Base-by-base conservation (phyloP, 2,113 vertebrate species). In the Perca flavescens region DNA sequence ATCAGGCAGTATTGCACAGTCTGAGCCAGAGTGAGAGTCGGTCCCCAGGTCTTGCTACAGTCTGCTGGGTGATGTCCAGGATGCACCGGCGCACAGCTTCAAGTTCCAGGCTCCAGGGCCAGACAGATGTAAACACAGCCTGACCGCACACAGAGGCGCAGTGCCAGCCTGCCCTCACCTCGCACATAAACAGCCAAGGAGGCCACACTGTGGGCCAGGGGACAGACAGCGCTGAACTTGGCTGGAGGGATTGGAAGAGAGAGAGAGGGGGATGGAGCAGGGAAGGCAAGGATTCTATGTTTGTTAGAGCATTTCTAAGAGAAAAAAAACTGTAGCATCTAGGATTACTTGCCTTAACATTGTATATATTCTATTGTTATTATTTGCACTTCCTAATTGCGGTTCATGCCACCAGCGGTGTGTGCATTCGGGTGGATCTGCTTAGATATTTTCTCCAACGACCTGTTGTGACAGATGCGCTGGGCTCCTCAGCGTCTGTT, bases 71-170 rank as follows among this genome's bases (percentile, higher is more conserved):
- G 78, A 81, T 82, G 83, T 89, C 86, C 90, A 91, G 80, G 77
- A 79, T 90, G 85, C 82, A 84, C 74, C 74, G 31, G 74, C 77
- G 6, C 87, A 85, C 60, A 70, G 87, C 85, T 91, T 79, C 88
- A 78, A 82, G 90, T 88, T 90, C 88, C 86, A 75, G 84, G 22
- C 81, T 94, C 88, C 88, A 77, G 87, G 89, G 69, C 89, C 90
- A 93, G 93, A 93, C 93, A 92, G 90, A 94, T 89, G 89, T 93
- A 94, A 94, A 94, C 90, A 94, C 40, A 67, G 85, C 86, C 86
- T 89, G 90, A 94, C 93, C 92, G 17, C 93, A 94, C 83, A 74
- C 75, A 67, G 84, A 85, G 90, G 85, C 83, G 21, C 77, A 28
- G 79, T 62, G 91, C 90, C 90, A 90, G 85, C 80, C 84, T 82